Conservation (phyloP, 2,113 vertebrate genomes). For the Empidonax alnorum region DNA sequence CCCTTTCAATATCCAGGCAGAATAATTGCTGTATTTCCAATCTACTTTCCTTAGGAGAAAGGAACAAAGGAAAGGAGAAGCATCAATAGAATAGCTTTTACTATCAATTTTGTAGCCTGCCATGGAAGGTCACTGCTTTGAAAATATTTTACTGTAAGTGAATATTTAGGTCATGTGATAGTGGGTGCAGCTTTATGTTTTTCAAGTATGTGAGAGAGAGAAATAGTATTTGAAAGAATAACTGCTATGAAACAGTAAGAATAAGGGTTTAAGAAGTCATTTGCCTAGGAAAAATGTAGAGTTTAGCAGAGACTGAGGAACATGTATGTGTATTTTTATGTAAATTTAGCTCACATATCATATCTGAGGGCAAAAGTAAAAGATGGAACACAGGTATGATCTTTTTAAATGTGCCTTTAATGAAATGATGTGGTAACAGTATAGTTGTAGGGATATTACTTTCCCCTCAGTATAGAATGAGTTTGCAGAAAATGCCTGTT, state of each 20-base stretch:
- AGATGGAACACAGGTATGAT: background rate
- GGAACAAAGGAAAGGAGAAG: constrained; percentile 63
- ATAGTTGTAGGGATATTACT: background rate
- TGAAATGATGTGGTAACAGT: background rate
- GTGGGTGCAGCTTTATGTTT: constrained; percentile 43
- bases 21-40: constrained; percentile 75
- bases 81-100: constrained; percentile 58
- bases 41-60: constrained; percentile 63
- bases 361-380: background rate
- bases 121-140: constrained; percentile 63
- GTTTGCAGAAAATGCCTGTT: background rate
- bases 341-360: constrained; percentile 47
- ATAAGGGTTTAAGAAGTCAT: constrained; percentile 44
- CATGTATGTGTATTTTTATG: constrained; percentile 1
- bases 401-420: background rate
- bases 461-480: background rate
- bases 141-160: constrained; percentile 54
- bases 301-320: constrained; percentile 50
- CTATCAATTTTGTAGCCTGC: constrained; percentile 52
- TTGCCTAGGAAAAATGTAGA: constrained; percentile 22
- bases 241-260: constrained; percentile 46
- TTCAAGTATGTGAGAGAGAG: constrained; percentile 35
- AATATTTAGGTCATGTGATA: constrained; percentile 63
- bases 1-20: constrained; percentile 69
- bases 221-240: constrained; percentile 58